phyloP scores from a whole-genome alignment of 2,888 invertebrate species.

The Drosophila glabriapex region DNA sequence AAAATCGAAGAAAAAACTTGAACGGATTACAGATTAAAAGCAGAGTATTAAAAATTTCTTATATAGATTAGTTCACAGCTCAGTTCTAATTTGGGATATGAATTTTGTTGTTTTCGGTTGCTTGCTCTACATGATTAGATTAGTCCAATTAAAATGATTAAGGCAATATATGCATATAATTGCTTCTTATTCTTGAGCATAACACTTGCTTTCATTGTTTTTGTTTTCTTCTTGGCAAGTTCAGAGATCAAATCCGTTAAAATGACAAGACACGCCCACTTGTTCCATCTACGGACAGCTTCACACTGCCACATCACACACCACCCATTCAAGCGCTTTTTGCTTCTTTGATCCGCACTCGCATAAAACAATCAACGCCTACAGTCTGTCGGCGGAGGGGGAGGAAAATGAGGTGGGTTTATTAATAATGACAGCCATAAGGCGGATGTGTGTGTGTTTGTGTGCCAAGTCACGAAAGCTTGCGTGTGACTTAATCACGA shows the following conservation, averaged over 20 bases:
- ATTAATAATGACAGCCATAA: constrained; percentile 47
- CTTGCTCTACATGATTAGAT: constrained; percentile 59
- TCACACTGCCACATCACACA: neutral
- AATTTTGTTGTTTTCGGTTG: constrained; percentile 11
- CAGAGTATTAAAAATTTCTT: constrained; percentile 22
- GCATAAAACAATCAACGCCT: constrained; percentile 67
- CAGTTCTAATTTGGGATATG: constrained; percentile 29
- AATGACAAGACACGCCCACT: constrained; percentile 42
- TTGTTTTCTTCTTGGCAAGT: constrained; percentile 39
- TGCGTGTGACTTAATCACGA: constrained; percentile 53
- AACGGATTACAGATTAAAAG: constrained; percentile 40
- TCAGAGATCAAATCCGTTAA: constrained; percentile 71
- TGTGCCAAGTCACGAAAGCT: constrained; percentile 62
- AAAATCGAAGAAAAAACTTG: constrained; percentile 23
- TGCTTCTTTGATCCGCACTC: constrained; percentile 53
- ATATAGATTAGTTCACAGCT: constrained; percentile 13
- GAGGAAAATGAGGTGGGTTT: constrained; percentile 34
- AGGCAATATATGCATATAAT: constrained; percentile 21
- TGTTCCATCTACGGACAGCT: constrained; percentile 24
- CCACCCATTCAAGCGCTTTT: constrained; percentile 17
- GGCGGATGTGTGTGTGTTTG: constrained; percentile 16
- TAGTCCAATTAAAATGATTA: constrained; percentile 64
- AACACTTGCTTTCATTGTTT: constrained; percentile 6
- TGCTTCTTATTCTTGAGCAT: constrained; percentile 19
- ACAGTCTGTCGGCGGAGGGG: constrained; percentile 8